Base-by-base conservation (phyloP, 2,888 invertebrate species). In the Dicycla oo region DNA sequence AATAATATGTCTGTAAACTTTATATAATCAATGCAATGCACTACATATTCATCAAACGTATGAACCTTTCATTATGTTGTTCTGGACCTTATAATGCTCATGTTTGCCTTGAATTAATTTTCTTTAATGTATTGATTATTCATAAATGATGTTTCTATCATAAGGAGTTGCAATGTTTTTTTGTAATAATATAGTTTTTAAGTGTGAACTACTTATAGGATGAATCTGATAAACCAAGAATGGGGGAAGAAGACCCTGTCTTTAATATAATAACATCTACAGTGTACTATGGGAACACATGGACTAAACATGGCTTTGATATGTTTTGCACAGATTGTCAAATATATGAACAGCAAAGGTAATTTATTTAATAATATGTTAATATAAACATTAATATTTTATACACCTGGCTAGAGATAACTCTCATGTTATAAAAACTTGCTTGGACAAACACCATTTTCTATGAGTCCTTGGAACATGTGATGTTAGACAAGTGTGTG, bases 221-320 rank as follows among this genome's bases (percentile, higher is more conserved):
- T 91, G 94, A 94, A 30, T 82, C 92, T 86, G 95, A 94, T 69
- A 95, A 95, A 85, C 72, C 91, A 63, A 91, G 91, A 88, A 89
- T 93, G 86, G 90, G 91, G 91, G 97, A 96, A 87, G 97, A 97
- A 87, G 98, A 98, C 92, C 96, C 97, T 61, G 96, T 98, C 76
- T 98, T 98, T 89, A 97, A 97, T 89, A 98, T 98, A 86, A 97
- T 98, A 87, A 97, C 97, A 67, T 97, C 98, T 63, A 97, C 97
- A 43, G 97, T 97, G 66, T 97, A 97, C 84, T 96, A 97, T 90
- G 97, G 97, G 57, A 96, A 97, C 83, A 96, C 97, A 66, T 97
- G 97, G 97, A 96, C 97, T 72, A 97, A 97, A 91, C 96, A 97
- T 91, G 96, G 96, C 75, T 95, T 96, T 90, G 97, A 97, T 90